Evolutionary conservation across 30 jellyfish, hydroid and myxozoan species (phyloP).

Genomic region (Turritopsis rubra): DNA sequence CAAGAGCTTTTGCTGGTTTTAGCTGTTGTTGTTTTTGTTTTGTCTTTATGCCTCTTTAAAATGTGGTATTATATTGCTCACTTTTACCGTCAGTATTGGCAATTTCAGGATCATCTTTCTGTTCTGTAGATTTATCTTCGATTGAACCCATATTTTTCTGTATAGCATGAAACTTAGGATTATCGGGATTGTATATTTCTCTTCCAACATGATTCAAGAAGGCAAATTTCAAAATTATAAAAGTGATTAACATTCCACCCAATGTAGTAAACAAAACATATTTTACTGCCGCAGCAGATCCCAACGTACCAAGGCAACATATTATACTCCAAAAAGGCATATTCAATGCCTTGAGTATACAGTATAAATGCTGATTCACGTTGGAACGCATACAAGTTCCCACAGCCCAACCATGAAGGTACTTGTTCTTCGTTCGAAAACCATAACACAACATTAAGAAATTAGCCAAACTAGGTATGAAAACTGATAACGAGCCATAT

Average conservation of each 20-base stretch:
- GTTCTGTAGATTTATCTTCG: too few species aligned
- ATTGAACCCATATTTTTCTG: too few species aligned
- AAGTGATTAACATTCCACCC: constrained; percentile 1
- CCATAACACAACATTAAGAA: constrained; percentile 15
- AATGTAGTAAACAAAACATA: constrained; percentile 2
- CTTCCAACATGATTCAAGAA: constrained; percentile 28
- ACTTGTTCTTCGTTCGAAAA: too few species aligned
- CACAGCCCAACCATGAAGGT: constrained; percentile 21
- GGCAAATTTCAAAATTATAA: constrained; percentile 1
- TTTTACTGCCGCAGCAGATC: neutral
- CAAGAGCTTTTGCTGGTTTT: too few species aligned
- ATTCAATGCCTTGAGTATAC: constrained; percentile 12
- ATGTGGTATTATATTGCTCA: too few species aligned
- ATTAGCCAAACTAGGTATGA: constrained; percentile 14
- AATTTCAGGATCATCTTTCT: too few species aligned
- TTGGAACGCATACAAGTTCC: neutral
- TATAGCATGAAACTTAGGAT: too few species aligned
- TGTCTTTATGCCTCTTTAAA: too few species aligned
- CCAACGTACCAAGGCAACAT: constrained; percentile 14
- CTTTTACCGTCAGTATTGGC: too few species aligned
- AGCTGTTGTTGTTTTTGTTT: too few species aligned
- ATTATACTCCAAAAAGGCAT: constrained; percentile 30
- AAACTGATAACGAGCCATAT: constrained; percentile 9
- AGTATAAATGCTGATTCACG: constrained; percentile 8
- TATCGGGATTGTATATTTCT: neutral